Base-by-base conservation (phyloP, 2,888 invertebrate species). In the Lepidocyrtinus sp. region DNA sequence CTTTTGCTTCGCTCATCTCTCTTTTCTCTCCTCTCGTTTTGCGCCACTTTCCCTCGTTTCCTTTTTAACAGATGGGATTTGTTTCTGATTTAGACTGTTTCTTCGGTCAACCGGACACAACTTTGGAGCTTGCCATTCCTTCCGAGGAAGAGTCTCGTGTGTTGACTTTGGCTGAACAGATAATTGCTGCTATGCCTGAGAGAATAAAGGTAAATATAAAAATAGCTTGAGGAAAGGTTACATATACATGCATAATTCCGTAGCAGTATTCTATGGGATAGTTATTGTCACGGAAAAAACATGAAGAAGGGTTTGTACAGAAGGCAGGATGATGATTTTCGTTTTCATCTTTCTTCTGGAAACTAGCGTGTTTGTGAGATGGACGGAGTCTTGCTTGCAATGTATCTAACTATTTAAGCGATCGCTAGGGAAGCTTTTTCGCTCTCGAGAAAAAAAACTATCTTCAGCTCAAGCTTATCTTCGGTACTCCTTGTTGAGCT, bases 161-260 rank as follows among this genome's bases (percentile, higher is more conserved):
- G 84, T 91, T 96, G 88, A 97, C 96, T 75, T 90, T 99, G 88
- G 98, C 98, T 73, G 97, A 98, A 89, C 97, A 98, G 90, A 98
- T 99, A 87, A 99, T 99, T 88, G 98, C 98, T 73, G 98, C 98
- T 12, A 96, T 99, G 92, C 98, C 99, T 80, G 97, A 98, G 87
- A 92, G 97, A 87, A 99, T 98, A 88, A 99, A 99, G 93, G 95
- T 95, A 89, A 88, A 86, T 73, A 1, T 36, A 36, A 36, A 36
- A 24, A 36, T 36, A 36, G 12, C 36, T 36, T 36, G 5, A 36
- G 36, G 36, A 36, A 12, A 36, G 7, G 26, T 24, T 65, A 65
- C 7, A 25, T 5, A 5, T 19, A 59, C 59, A 36, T 36, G 36
- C 36, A 36, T 36, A 36, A 36, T 36, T 36, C 12, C 12, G 36